These are phyloP conservation scores for Epizoanthus rinbou DNA, from an alignment of 92 coral and sea anemone species.

Conservation along the genomic window DNA sequence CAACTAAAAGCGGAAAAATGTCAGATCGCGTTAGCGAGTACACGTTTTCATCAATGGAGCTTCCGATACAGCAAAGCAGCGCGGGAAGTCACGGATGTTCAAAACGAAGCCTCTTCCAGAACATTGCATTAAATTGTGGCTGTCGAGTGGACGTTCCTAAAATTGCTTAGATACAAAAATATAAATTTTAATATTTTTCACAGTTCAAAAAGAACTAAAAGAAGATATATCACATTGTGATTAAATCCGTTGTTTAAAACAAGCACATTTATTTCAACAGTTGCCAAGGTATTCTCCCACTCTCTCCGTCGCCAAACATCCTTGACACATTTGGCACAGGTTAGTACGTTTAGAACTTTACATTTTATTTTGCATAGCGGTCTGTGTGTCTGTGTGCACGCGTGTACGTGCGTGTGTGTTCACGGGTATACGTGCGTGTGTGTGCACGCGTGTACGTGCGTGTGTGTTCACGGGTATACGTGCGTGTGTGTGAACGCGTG, in stretches of 20 bases:
- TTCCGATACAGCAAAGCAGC: too few species aligned
- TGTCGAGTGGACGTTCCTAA: too few species aligned
- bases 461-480: not conserved
- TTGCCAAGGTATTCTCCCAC: conserved; percentile 92
- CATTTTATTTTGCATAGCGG: not conserved
- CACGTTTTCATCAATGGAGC: too few species aligned
- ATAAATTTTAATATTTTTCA: too few species aligned
- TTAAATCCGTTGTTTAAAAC: not conserved
- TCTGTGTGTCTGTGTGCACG: not conserved
- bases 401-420: not conserved
- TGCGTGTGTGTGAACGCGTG: not conserved
- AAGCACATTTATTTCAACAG: conserved; percentile 50
- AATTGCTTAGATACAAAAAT: too few species aligned
- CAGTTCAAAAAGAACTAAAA: too few species aligned
- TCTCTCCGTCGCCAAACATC: conserved; percentile 97
- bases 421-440: not conserved
- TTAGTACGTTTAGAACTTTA: conserved; percentile 24
- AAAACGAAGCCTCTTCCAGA: too few species aligned
- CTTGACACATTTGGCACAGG: conserved; percentile 96
- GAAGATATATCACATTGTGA: too few species aligned
- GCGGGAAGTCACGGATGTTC: too few species aligned
- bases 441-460: not conserved
- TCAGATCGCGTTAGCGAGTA: too few species aligned
- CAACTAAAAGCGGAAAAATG: too few species aligned
- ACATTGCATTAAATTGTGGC: too few species aligned